Base-by-base conservation (phyloP, 2,797 vertebrate species). In the Rousettus madagascariensis region DNA sequence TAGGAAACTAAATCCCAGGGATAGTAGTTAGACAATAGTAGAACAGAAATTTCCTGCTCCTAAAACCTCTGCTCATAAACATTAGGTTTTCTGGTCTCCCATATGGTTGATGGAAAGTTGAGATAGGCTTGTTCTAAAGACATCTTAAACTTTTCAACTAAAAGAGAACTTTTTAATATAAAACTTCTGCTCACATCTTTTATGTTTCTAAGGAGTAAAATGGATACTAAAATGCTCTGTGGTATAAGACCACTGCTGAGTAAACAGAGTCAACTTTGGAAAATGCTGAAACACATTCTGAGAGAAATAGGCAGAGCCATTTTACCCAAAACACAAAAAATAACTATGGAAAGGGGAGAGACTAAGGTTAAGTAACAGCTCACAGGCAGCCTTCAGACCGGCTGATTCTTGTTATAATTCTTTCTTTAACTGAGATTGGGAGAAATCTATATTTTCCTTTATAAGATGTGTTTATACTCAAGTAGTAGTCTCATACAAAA, bases 381-480 rank as follows among this genome's bases (percentile, higher is more conserved):
- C 90, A 96, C 7, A 55, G 69, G 74, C 43, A 92, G 38, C 22
- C 24, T 94, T 94, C 17, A 87, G 38, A 94, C 86, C 69, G 98
- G 53, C 84, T 97, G 86, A n/a, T 87, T 96, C 86, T 94, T 90
- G 36, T 83, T 96, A 98, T 82, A 98, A 96, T 82, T 96, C 80
- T 75, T 95, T 77, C 86, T 69, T 93, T 93, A 95, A 77, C 36
- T 68, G 92, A 43, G 43, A 94, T 63, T 0, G 24, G n/a, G 36
- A 68, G 43, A 91, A 90, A 59, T 46, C 24, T 94, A n/a, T 11
- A 92, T 94, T 95, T 96, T 92, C 63, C 15, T 65, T 30, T 66
- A 4, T 82, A 90, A 94, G 84, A 49, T 87, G 20, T 63, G 94
- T 95, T 95, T 88, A 86, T 86, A 87, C 6, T 88, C 33, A 86